Evolutionary conservation across 2,797 vertebrate species (phyloP).

Genomic region (Peromyscus eremicus): DNA sequence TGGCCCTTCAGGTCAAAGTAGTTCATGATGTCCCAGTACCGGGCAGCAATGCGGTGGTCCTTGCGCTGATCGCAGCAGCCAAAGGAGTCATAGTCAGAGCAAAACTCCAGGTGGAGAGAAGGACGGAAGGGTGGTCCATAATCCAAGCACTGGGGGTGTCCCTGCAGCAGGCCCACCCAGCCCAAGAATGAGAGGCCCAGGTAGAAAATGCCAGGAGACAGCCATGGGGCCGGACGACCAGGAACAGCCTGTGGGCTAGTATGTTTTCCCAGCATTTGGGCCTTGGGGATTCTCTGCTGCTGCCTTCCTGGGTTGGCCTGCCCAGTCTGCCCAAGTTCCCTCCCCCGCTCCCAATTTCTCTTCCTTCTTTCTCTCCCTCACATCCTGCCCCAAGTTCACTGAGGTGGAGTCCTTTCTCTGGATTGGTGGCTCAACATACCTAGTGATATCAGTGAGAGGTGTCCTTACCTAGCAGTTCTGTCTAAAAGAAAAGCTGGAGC

Average conservation of each 20-base stretch:
- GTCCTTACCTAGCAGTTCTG: background rate
- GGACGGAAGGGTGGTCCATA: conserved; percentile 92
- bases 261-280: conserved; percentile 84
- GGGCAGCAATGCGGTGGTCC: conserved; percentile 90
- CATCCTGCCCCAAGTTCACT: background rate
- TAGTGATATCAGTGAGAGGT: background rate
- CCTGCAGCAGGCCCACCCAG: conserved; percentile 76
- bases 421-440: background rate
- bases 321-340: background rate
- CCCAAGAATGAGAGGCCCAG: conserved; percentile 72
- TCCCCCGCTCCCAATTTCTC: background rate
- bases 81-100: conserved; percentile 90
- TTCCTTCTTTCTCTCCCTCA: conserved; percentile 15
- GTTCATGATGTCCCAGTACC: conserved; percentile 91
- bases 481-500: background rate
- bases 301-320: conserved; percentile 78
- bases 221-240: background rate
- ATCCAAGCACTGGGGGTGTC: conserved; percentile 94
- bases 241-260: background rate
- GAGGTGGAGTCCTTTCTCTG: conserved; percentile 5
- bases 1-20: conserved; percentile 84
- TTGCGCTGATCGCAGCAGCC: conserved; percentile 92
- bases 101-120: conserved; percentile 90
- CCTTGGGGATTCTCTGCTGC: conserved; percentile 38
- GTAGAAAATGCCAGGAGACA: background rate